Conservation (phyloP, 2,797 vertebrate genomes). For the Ceyx erithaca region DNA sequence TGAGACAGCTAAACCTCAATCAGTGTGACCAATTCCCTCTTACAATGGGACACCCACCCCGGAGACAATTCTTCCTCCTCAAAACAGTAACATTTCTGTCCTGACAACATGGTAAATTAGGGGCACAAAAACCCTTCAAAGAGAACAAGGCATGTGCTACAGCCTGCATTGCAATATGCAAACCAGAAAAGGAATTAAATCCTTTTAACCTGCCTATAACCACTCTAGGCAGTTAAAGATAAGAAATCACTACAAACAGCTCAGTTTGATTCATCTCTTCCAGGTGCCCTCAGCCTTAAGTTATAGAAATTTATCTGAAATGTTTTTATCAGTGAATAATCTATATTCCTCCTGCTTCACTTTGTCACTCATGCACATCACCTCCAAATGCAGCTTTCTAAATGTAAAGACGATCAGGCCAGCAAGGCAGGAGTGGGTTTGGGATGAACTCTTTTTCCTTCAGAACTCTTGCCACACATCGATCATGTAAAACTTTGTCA, state of each 20-base stretch:
- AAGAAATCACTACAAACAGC: not conserved
- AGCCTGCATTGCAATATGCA: not conserved
- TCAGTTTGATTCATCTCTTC: not conserved
- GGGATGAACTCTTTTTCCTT: not conserved
- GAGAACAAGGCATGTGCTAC: not conserved
- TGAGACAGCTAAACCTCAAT: not conserved
- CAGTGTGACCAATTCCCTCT: not conserved
- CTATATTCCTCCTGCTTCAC: not conserved
- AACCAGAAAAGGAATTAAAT: not conserved
- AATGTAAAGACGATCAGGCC: not conserved
- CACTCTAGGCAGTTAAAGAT: not conserved
- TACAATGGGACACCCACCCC: fast-evolving
- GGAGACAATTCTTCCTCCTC: not conserved
- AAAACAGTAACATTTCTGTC: not conserved
- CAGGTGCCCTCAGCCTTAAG: not conserved
- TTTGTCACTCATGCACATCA: not conserved
- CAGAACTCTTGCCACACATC: not conserved
- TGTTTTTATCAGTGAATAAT: not conserved
- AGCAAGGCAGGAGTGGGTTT: not conserved
- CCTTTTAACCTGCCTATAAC: not conserved
- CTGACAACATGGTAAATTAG: not conserved
- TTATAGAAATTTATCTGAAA: not conserved
- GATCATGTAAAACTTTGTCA: not conserved
- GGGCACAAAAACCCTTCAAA: not conserved
- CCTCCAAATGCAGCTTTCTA: not conserved